A percentile compares a stretch with the other conserved stretches of the same genome.
phyloP scores from a whole-genome alignment of 2,888 invertebrate species.

The Antheraea yamamai region DNA sequence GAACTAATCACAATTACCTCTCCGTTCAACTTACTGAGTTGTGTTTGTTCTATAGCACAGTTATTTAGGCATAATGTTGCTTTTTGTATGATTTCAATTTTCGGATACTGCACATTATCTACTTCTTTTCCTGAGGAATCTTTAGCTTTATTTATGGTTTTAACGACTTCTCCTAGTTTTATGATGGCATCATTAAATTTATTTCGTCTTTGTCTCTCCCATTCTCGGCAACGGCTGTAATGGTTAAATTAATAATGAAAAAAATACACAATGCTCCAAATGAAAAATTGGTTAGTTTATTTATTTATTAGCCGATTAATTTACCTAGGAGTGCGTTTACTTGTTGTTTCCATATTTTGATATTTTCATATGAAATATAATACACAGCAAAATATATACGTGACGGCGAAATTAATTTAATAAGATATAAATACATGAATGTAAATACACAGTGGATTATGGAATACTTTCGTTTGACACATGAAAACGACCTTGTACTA shows the following conservation, averaged over 20 bases:
- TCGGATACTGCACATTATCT: slow-evolving; percentile 67
- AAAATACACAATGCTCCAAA: not conserved
- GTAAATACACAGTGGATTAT: too few species aligned
- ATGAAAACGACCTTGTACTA: too few species aligned
- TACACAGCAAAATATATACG: not conserved
- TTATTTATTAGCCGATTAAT: not conserved
- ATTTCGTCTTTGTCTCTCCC: slow-evolving; percentile 86
- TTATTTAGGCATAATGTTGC: slow-evolving; percentile 66
- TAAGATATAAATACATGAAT: too few species aligned
- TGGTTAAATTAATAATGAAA: not conserved
- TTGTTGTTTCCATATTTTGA: slow-evolving; percentile 48
- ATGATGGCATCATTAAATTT: slow-evolving; percentile 82
- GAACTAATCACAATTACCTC: slow-evolving; percentile 23
- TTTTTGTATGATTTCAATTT: slow-evolving; percentile 73
- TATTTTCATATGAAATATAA: not conserved
- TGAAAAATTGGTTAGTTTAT: not conserved
- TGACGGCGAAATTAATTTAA: too few species aligned
- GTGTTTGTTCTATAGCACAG: slow-evolving; percentile 62
- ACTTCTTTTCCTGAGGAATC: slow-evolving; percentile 43
- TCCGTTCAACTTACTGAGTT: slow-evolving; percentile 61
- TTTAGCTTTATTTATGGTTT: slow-evolving; percentile 53
- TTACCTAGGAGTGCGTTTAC: slow-evolving; percentile 63
- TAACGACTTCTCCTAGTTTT: slow-evolving; percentile 67
- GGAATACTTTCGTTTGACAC: too few species aligned
- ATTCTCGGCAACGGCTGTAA: slow-evolving; percentile 69